A percentile compares a stretch with the other conserved stretches of the same genome.
phyloP scores from a whole-genome alignment of 2,113 vertebrate species.

The Mesembrinibis cayennensis region DNA sequence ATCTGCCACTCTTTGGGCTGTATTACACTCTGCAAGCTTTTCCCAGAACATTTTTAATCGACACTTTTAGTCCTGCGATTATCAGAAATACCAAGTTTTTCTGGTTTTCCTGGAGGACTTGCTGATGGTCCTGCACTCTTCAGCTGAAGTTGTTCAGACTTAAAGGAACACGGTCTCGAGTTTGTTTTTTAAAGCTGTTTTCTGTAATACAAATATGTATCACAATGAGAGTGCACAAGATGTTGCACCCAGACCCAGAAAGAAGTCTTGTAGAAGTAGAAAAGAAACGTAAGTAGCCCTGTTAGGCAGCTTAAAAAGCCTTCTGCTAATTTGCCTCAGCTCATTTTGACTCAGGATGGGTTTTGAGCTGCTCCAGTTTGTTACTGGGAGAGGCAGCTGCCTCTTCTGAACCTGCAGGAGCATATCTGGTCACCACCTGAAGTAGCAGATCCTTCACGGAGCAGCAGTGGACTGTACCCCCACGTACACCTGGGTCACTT shows the following conservation, averaged over 20 bases:
- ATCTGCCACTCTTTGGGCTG: constrained; percentile 38
- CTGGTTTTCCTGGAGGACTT: not conserved
- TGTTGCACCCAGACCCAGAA: not conserved
- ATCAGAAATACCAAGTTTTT: not conserved
- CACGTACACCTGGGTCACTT: not conserved
- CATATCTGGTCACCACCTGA: not conserved
- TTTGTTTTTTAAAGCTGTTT: not conserved
- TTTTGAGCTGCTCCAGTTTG: not conserved
- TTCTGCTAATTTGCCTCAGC: not conserved
- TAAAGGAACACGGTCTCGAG: not conserved
- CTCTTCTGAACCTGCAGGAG: not conserved
- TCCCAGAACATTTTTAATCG: constrained; percentile 7
- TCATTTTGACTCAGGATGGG: not conserved
- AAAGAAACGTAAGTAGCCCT: not conserved
- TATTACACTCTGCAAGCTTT: not conserved
- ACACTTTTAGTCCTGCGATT: not conserved
- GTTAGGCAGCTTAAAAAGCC: not conserved
- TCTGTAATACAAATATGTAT: not conserved
- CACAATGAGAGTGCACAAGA: not conserved
- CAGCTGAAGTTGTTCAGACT: not conserved
- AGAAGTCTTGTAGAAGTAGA: not conserved
- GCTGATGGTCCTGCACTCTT: not conserved
- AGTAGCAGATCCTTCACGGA: not conserved
- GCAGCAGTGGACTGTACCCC: not conserved
- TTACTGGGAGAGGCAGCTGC: not conserved